Evolutionary conservation across 1,140 invertebrate genomes (phyloP).

Genomic region (Drosophila arawakana): DNA sequence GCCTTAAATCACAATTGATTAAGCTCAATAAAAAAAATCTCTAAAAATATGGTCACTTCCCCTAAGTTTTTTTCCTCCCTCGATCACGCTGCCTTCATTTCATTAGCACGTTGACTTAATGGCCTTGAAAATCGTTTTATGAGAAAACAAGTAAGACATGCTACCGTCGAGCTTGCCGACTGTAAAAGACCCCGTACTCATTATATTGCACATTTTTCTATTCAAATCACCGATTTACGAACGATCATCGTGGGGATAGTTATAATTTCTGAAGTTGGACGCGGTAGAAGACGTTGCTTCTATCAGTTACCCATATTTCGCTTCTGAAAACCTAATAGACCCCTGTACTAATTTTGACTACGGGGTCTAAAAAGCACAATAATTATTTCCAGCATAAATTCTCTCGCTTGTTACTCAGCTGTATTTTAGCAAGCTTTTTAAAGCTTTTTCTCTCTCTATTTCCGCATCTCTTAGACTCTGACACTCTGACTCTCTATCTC

Average conservation of each 20-base stretch:
- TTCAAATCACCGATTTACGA: no score
- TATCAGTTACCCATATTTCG: no score
- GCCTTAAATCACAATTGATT: slow-evolving; percentile 59
- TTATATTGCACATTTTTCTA: no score
- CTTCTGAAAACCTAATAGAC: no score
- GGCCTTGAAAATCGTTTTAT: slow-evolving; percentile 50
- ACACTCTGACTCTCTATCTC: not conserved
- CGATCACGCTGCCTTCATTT: slow-evolving; percentile 42
- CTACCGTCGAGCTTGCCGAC: no score
- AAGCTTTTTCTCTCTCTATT: slow-evolving; percentile 24
- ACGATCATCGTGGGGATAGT: no score
- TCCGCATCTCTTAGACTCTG: slow-evolving; percentile 6
- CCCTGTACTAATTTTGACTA: no score
- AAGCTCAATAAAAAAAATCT: slow-evolving; percentile 57
- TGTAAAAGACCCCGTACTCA: not conserved
- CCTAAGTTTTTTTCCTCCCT: not conserved
- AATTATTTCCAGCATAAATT: slow-evolving; percentile 53
- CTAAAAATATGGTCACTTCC: not conserved
- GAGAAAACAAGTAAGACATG: not conserved
- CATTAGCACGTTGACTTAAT: slow-evolving; percentile 30
- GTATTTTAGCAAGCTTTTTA: slow-evolving; percentile 41
- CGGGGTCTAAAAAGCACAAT: not conserved
- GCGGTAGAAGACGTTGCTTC: no score
- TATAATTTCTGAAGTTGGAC: no score
- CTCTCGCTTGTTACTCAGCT: slow-evolving; percentile 49